Conservation (phyloP, 2,113 vertebrate genomes). For the Petrocephalus zakoni region DNA sequence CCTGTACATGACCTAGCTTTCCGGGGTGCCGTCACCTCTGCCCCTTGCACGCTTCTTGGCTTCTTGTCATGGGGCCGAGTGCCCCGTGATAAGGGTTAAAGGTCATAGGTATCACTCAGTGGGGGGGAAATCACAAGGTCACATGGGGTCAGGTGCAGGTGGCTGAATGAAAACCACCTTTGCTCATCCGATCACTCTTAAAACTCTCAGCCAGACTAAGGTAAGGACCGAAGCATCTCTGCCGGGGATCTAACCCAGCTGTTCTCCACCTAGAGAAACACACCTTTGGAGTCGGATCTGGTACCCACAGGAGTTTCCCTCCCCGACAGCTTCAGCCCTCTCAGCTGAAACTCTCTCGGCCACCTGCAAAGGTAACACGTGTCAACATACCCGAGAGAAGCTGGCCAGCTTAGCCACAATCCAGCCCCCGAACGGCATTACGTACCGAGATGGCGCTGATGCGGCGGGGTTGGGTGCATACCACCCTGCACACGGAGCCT, state of each 20-base stretch:
- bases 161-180: neutral
- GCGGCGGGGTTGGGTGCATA: constrained; percentile 89
- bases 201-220: neutral
- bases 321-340: constrained; percentile 81
- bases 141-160: neutral
- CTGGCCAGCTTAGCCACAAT: neutral
- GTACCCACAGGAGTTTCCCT: constrained; percentile 85
- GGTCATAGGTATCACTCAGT: neutral
- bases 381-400: neutral
- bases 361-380: constrained; percentile 60
- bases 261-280: constrained; percentile 14
- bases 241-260: neutral
- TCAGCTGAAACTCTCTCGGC: constrained; percentile 91
- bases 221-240: neutral
- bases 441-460: constrained; percentile 96
- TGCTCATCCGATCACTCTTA: neutral
- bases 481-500: constrained; percentile 82
- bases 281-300: constrained; percentile 96
- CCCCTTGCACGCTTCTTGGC: neutral
- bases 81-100: neutral
- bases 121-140: neutral
- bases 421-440: constrained; percentile 5
- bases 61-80: neutral
- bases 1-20: neutral
- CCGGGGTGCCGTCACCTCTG: neutral